Evolutionary conservation across 2,888 invertebrate genomes (phyloP), one percentile per base, ranked within the genome.

Genomic region (Drosophila stalkeri): DNA sequence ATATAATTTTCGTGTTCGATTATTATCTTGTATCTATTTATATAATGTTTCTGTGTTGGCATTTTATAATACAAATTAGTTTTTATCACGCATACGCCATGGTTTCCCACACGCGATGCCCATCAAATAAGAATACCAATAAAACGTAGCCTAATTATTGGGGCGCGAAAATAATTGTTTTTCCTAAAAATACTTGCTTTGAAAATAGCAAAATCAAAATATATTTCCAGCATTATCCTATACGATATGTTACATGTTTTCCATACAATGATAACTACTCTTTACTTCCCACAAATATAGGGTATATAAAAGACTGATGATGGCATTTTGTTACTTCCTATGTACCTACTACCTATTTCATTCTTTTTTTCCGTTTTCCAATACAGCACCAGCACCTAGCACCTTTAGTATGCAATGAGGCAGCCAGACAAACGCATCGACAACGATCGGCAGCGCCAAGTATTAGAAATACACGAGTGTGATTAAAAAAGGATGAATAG

Each of bases 341-440:
- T 27, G 27, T 27, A 80, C 80, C 70, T 82, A 82, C 55, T 75
- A 35, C 39, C 23, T 54, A 54, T 39, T 37, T 54, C 16, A 27
- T 54, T 72, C 46, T 59, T 39, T 35, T 63, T 31, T 55, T 37
- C 51, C 69, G 59, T 62, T 39, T 39, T 68, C n/a, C 39, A 39
- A 46, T 57, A 54, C 57, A 73, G 82, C 71, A 71, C 64, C 71
- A 75, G 80, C 78, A 75, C 57, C 75, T 27, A 83, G 70, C 82
- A 84, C 72, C 73, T 77, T 89, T 84, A 87, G 85, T 87, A 85
- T 87, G 85, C 85, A 84, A 85, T 85, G 85, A 87, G 84, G 80
- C 85, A 77, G 77, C 82, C 82, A 84, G 79, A 80, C 66, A 81
- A 73, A 75, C 87, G 82, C 89, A 83, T 89, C 87, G 77, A 73